Percentiles rank a stretch among this genome's conserved stretches.
Evolutionary conservation across 2,888 invertebrate species (phyloP).

Genomic region (Agonum fuliginosum): DNA sequence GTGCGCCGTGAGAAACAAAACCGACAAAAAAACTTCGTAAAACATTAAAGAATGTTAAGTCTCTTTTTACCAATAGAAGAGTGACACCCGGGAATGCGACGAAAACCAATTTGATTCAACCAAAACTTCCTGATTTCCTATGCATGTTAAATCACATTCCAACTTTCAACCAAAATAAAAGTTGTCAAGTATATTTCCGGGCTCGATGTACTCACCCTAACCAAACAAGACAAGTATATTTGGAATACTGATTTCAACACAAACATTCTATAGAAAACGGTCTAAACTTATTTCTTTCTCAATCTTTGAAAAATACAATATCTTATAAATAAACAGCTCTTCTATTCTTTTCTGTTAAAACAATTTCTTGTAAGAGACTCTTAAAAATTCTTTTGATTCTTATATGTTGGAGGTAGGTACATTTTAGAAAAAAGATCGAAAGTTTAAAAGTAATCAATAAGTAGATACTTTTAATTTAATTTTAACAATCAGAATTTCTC

Average conservation of each 20-base stretch:
- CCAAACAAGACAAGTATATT: not conserved
- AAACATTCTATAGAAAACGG: not conserved
- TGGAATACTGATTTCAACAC: not conserved
- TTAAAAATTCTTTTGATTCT: constrained; percentile 21
- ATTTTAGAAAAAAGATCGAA: not conserved
- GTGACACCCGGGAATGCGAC: constrained; percentile 9
- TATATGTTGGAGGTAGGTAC: not conserved
- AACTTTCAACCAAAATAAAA: not conserved
- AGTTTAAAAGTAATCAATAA: too few relatives aligned
- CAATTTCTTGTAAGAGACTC: constrained; percentile 6
- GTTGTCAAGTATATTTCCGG: not conserved
- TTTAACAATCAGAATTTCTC: too few relatives aligned
- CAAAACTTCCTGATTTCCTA: constrained; percentile 9
- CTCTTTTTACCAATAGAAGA: too few relatives aligned
- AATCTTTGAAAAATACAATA: not conserved
- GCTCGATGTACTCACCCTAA: not conserved
- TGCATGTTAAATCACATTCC: constrained; percentile 22
- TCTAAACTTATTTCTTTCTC: not conserved
- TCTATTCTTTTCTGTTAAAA: not conserved
- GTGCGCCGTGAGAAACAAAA: too few relatives aligned
- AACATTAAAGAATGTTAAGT: not conserved
- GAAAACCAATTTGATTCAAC: not conserved
- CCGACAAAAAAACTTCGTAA: too few relatives aligned
- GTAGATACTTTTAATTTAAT: too few relatives aligned
- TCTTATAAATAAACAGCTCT: too few relatives aligned